Conservation (phyloP, 2,797 vertebrate species). For the Phaenicophaeus curvirostris region DNA sequence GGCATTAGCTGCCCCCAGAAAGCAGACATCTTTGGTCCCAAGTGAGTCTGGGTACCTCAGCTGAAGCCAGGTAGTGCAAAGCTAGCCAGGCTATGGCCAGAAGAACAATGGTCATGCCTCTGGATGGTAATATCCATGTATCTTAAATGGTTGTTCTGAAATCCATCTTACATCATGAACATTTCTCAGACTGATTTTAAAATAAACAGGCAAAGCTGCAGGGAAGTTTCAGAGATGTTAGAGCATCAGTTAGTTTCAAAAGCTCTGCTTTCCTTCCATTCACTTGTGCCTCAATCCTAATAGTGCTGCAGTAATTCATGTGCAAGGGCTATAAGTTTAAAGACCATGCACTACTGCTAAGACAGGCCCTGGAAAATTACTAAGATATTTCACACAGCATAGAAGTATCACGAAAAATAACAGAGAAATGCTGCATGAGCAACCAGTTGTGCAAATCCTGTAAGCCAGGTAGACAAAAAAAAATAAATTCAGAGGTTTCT, state of each 20-base stretch:
- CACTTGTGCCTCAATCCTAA: background rate
- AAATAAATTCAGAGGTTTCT: conserved; percentile 46
- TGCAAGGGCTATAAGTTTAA: background rate
- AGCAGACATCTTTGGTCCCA: background rate
- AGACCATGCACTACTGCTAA: background rate
- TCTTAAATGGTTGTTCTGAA: background rate
- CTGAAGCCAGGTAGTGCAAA: background rate
- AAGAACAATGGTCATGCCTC: background rate
- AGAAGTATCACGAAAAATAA: conserved; percentile 53
- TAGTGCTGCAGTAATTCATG: background rate
- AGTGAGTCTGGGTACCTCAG: background rate
- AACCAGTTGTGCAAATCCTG: conserved; percentile 65
- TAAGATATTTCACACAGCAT: conserved; percentile 15
- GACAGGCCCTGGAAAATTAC: conserved; percentile 15
- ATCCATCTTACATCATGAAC: background rate
- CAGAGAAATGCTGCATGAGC: conserved; percentile 22
- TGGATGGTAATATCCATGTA: background rate
- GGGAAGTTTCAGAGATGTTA: background rate
- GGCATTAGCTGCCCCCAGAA: background rate
- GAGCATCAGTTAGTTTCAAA: background rate
- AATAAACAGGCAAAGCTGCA: background rate
- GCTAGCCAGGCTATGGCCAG: background rate
- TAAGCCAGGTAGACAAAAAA: conserved; percentile 36
- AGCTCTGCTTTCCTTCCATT: background rate
- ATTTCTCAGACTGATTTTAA: background rate